Conservation (phyloP, 2,797 vertebrate genomes). For the Urocyon cinereoargenteus region DNA sequence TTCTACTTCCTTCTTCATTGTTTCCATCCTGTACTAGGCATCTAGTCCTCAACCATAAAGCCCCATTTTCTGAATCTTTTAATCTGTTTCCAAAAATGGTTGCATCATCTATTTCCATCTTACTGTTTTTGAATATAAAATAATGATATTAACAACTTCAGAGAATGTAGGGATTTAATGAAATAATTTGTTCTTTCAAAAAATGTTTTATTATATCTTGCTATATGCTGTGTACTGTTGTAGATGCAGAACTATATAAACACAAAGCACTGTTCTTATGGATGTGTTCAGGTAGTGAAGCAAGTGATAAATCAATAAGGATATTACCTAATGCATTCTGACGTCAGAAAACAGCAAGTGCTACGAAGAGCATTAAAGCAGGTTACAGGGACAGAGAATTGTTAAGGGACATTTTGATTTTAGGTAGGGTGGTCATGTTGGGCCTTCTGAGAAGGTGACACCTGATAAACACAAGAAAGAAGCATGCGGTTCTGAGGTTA, state of each 20-base stretch:
- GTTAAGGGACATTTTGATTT: neutral
- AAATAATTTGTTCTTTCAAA: constrained; percentile 51
- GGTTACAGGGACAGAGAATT: neutral
- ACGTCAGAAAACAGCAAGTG: neutral
- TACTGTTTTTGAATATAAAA: constrained; percentile 7
- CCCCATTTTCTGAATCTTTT: neutral
- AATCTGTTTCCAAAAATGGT: constrained; percentile 14
- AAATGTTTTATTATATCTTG: neutral
- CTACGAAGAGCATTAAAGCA: neutral
- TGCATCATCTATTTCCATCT: neutral
- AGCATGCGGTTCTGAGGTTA: neutral
- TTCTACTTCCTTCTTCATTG: neutral
- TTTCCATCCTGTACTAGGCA: neutral
- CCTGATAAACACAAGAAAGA: neutral
- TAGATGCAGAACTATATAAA: neutral
- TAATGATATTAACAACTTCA: constrained; percentile 26
- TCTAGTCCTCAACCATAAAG: neutral
- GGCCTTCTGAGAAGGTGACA: neutral
- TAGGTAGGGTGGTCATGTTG: neutral
- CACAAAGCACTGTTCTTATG: neutral
- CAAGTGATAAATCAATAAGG: neutral
- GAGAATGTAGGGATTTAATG: neutral
- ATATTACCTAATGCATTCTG: neutral
- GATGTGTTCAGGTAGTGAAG: neutral
- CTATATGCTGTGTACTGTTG: neutral